phyloP scores from a whole-genome alignment of 2,888 invertebrate species.

The Halictus ligatus region DNA sequence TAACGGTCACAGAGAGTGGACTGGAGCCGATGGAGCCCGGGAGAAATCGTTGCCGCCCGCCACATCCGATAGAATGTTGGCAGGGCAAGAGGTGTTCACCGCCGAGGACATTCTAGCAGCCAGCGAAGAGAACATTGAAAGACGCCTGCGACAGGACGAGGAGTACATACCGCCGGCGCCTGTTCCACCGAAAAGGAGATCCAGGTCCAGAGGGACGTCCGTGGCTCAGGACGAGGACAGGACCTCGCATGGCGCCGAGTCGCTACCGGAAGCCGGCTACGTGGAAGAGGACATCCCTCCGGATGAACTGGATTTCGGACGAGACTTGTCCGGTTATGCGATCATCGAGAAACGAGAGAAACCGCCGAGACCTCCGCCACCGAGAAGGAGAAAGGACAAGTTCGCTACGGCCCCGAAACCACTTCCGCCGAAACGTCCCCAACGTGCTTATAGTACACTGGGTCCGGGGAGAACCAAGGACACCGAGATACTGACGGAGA shows the following conservation, averaged over 20 bases:
- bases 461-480: slow-evolving; percentile 86
- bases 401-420: slow-evolving; percentile 89
- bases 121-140: slow-evolving; percentile 53
- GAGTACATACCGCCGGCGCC: slow-evolving; percentile 87
- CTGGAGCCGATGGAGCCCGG: slow-evolving; percentile 19
- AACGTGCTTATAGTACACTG: slow-evolving; percentile 87
- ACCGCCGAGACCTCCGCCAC: slow-evolving; percentile 87
- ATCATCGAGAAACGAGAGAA: slow-evolving; percentile 89
- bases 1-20: slow-evolving; percentile 70
- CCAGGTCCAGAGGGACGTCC: slow-evolving; percentile 86
- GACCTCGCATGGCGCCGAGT: slow-evolving; percentile 90
- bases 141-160: slow-evolving; percentile 84
- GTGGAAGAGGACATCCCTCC: slow-evolving; percentile 83
- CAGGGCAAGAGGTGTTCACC: slow-evolving; percentile 35
- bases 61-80: not conserved
- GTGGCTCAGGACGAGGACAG: slow-evolving; percentile 88
- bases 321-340: slow-evolving; percentile 89
- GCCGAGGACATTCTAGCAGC: slow-evolving; percentile 36
- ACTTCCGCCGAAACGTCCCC: slow-evolving; percentile 86
- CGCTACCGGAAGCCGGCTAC: slow-evolving; percentile 85
- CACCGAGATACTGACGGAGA: slow-evolving; percentile 36
- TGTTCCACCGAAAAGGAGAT: slow-evolving; percentile 86
- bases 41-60: slow-evolving; percentile 43
- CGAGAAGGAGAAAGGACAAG: slow-evolving; percentile 86
- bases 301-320: slow-evolving; percentile 81